Evolutionary conservation across 2,797 vertebrate genomes (phyloP).

Genomic region (Channa striata): DNA sequence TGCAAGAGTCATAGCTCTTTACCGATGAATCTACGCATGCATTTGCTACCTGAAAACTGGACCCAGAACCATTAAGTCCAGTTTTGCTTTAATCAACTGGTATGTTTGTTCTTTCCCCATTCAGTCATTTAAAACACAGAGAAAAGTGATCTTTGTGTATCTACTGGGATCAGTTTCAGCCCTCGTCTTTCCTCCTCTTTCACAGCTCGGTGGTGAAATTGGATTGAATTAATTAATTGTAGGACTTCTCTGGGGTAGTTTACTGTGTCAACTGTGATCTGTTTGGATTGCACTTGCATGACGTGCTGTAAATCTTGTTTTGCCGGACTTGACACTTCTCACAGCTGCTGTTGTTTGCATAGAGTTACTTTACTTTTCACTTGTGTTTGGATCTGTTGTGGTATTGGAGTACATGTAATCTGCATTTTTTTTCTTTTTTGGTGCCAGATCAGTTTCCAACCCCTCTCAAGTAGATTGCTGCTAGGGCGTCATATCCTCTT

Average conservation of each 20-base stretch:
- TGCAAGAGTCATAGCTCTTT: slow-evolving; percentile 44
- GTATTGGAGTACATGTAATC: slow-evolving; percentile 73
- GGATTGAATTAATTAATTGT: slow-evolving; percentile 22
- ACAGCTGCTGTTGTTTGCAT: slow-evolving; percentile 33
- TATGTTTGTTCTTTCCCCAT: slow-evolving; percentile 57
- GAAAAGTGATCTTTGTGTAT: slow-evolving; percentile 29
- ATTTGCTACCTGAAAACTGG: slow-evolving; percentile 18
- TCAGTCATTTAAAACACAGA: slow-evolving; percentile 18
- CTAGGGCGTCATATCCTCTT: slow-evolving; percentile 75
- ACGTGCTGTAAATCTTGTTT: not conserved
- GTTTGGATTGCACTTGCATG: slow-evolving; percentile 18
- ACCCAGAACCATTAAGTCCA: slow-evolving; percentile 37
- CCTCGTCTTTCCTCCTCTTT: slow-evolving; percentile 31
- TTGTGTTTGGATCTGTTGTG: slow-evolving; percentile 50
- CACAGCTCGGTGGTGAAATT: slow-evolving; percentile 53
- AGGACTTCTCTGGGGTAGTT: slow-evolving; percentile 25
- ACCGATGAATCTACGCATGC: slow-evolving; percentile 38
- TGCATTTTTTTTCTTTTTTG: slow-evolving; percentile 66
- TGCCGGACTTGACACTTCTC: slow-evolving; percentile 1
- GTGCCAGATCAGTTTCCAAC: slow-evolving; percentile 76
- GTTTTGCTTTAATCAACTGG: slow-evolving; percentile 37
- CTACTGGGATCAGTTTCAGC: slow-evolving; percentile 66
- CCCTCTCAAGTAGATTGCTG: slow-evolving; percentile 74
- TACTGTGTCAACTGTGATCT: slow-evolving; percentile 13
- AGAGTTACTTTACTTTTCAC: slow-evolving; percentile 58